These are phyloP conservation scores for Agapostemon virescens DNA, from an alignment of 2,888 invertebrate genomes.

Conservation along the genomic window DNA sequence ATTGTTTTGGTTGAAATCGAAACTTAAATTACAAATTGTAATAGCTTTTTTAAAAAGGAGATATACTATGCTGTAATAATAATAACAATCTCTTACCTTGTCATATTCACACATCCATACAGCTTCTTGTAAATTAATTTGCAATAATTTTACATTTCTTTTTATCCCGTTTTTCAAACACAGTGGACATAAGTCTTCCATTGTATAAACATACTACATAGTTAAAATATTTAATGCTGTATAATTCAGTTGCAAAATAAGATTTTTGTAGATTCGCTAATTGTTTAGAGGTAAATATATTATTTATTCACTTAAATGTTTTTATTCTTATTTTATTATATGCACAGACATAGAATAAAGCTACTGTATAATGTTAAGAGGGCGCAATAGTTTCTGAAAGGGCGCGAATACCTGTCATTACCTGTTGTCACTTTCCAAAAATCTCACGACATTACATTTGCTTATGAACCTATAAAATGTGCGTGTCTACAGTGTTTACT, in stretches of 20 bases:
- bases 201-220: slow-evolving; percentile 43
- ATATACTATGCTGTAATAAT: neutral
- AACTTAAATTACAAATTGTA: slow-evolving; percentile 12
- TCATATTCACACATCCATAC: slow-evolving; percentile 70
- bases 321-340: too few relatives aligned
- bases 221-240: neutral
- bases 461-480: neutral
- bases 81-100: slow-evolving; percentile 59
- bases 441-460: neutral
- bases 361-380: too few relatives aligned
- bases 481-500: neutral
- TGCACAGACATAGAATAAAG: too few relatives aligned
- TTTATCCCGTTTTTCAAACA: slow-evolving; percentile 72
- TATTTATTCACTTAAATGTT: too few relatives aligned
- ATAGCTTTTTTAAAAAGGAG: neutral
- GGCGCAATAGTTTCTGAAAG: slow-evolving; percentile 14
- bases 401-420: slow-evolving; percentile 8
- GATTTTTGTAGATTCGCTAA: neutral
- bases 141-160: slow-evolving; percentile 68
- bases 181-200: slow-evolving; percentile 74
- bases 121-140: slow-evolving; percentile 74
- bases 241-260: neutral
- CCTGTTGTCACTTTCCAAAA: slow-evolving; percentile 29
- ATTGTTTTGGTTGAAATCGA: neutral
- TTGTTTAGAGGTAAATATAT: neutral